Conservation (phyloP, 2,888 invertebrate species). For the Calliscelio sp. region DNA sequence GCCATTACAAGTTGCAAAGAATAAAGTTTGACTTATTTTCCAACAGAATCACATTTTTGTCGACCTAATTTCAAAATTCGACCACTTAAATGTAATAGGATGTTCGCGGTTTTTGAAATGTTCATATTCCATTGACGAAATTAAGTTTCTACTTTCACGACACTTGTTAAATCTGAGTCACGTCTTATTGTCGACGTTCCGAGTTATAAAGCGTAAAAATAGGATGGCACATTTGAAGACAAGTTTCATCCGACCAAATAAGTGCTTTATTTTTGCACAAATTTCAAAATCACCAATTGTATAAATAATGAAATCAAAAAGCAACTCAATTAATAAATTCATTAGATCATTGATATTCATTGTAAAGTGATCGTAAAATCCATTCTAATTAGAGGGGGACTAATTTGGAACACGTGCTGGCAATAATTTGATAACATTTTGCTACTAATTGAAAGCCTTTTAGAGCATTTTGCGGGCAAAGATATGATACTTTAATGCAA, state of each 20-base stretch:
- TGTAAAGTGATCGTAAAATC: too few species aligned
- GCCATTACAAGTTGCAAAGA: conserved; percentile 29
- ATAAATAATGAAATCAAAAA: too few species aligned
- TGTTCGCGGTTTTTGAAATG: conserved; percentile 58
- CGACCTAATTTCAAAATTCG: conserved; percentile 46
- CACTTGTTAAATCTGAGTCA: conserved; percentile 57
- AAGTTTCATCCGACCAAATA: conserved; percentile 56
- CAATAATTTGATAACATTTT: background rate
- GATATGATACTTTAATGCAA: conserved; percentile 37
- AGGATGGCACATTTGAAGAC: conserved; percentile 49
- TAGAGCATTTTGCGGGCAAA: conserved; percentile 18
- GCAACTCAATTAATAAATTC: too few species aligned
- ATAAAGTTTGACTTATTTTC: conserved; percentile 61
- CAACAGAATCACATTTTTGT: conserved; percentile 47
- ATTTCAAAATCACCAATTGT: too few species aligned
- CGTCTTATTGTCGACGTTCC: conserved; percentile 61
- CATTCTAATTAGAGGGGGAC: too few species aligned
- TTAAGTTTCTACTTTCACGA: conserved; percentile 62
- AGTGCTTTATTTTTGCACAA: too few species aligned
- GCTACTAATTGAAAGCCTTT: conserved; percentile 46
- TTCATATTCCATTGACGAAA: conserved; percentile 67
- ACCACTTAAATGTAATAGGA: conserved; percentile 49
- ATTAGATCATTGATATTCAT: too few species aligned
- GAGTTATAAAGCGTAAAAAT: conserved; percentile 63
- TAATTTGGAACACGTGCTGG: background rate